A percentile compares a stretch with the other conserved stretches of the same genome.
phyloP scores from a whole-genome alignment of 2,113 vertebrate species.

The Limnothrissa miodon region DNA sequence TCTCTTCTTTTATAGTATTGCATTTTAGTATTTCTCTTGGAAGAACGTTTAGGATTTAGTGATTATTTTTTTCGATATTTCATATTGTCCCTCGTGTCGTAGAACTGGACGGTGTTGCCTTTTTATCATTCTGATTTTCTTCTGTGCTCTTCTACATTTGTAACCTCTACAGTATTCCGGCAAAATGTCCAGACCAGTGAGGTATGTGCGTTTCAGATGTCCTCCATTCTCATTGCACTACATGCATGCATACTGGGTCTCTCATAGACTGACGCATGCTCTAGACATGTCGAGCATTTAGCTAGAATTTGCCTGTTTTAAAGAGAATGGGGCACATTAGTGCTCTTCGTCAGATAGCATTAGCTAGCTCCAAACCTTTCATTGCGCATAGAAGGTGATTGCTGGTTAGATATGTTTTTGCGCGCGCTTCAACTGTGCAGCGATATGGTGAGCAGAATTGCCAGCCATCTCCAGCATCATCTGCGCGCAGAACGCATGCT shows the following conservation, averaged over 20 bases:
- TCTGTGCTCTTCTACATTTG: constrained; percentile 57
- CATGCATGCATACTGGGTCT: constrained; percentile 45
- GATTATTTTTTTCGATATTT: constrained; percentile 51
- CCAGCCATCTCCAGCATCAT: constrained; percentile 45
- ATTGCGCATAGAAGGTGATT: constrained; percentile 57
- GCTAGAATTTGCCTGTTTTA: constrained; percentile 56
- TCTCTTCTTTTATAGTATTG: constrained; percentile 20
- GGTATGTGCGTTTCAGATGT: constrained; percentile 70
- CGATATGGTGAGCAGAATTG: constrained; percentile 18
- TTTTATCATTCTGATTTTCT: constrained; percentile 55
- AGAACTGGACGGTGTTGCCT: constrained; percentile 62
- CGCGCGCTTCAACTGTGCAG: constrained; percentile 48
- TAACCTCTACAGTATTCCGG: constrained; percentile 74
- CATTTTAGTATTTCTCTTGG: constrained; percentile 59
- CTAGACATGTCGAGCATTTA: constrained; percentile 50
- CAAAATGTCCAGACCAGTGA: constrained; percentile 80
- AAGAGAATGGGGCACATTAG: constrained; percentile 43
- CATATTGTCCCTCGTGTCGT: constrained; percentile 56
- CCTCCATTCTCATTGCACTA: constrained; percentile 47
- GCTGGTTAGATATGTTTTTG: constrained; percentile 41
- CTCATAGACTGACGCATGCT: constrained; percentile 53
- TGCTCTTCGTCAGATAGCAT: constrained; percentile 31
- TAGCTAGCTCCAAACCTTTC: constrained; percentile 62
- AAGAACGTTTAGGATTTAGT: constrained; percentile 55
- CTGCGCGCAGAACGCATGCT: constrained; percentile 40